Base-by-base conservation (phyloP, 2,113 vertebrate genomes). In the Brachypteracias leptosomus region DNA sequence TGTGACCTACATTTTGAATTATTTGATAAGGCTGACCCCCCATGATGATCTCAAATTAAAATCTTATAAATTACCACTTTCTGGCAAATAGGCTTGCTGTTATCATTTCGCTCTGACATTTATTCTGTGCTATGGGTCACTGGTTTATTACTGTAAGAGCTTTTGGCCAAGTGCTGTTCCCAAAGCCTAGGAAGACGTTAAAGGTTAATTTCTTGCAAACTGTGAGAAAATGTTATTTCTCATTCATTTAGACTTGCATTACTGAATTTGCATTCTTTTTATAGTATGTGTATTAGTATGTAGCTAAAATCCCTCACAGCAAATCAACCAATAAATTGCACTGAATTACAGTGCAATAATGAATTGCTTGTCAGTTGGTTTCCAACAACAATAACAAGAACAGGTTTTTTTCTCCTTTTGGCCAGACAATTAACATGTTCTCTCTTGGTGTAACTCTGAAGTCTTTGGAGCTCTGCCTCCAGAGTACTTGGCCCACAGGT, bases 31-130 rank as follows among this genome's bases (percentile, higher is more conserved):
- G 85, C 91, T 96, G 96, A 96, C 94, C 95, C 96, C 96, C 96
- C 88, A 79, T 87, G 92, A 97, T 96, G 96, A 96, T 96, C 95
- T 95, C 92, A 96, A 96, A 97, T 97, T 96, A 96, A 96, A 97
- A 94, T 95, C 96, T 97, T 97, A 97, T 95, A 96, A 97, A 97
- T 97, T 97, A 96, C 96, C 96, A 92, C 96, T 96, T 96, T 90
- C 95, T 97, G 95, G 92, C 93, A 96, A 96, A 96, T 96, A 96
- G 80, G 80, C 92, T 96, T 82, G 88, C 92, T 94, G 96, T 96
- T 97, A 94, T 96, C 95, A 93, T 95, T 96, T 97, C 86, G 92
- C 86, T 96, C 80, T 96, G 96, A 97, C 96, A 96, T 96, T 97
- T 96, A 96, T 97, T 95, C 86, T 92, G 94, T 94, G 86, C 93